Evolutionary conservation across 2,888 invertebrate genomes (phyloP), one percentile per base, ranked within the genome.

Genomic region (Cremastinae sp.): DNA sequence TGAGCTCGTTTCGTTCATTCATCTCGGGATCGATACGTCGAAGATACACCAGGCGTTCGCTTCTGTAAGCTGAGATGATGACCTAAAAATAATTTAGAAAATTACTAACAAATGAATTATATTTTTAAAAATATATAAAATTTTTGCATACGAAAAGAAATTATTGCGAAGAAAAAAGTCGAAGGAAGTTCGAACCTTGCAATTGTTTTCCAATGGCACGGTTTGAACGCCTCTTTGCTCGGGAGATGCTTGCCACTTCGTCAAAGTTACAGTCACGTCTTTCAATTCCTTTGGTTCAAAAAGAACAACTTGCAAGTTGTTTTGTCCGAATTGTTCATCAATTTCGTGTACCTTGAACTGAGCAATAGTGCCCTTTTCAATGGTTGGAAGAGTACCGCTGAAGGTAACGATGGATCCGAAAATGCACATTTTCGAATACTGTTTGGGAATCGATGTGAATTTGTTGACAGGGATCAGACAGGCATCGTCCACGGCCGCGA

Each of bases 401-500:
- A 66, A 14, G 0, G 16, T 16, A 41, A 58, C 18, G 0, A 76
- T 71, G 7, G 69, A 81, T 16, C 84, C 85, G 18, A 85, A 78
- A 1, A 75, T 72, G n/a, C 66, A 66, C 38, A 86, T 73, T 36
- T 0, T 5, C 49, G 61, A 79, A 86, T 1, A 69, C n/a, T 0
- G 71, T 3, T n/a, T n/a, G 0, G 84, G 80, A 54, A 85, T 74
- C 9, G 85, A 83, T 3, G 83, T 20, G 4, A 81, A 71, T 38
- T 80, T 59, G 0, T 65, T 28, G 2, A 84, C 80, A 1, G 53
- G 8, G 9, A 78, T 12, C 28, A 85, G 49, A 51, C 81, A 75
- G 0, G 69, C 51, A 65, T 87, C 86, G 20, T 89, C 89, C 8
- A 86, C 54, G 7, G 76, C 68, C 9, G 80, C 81, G 34, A 89